Percentiles rank a stretch among this genome's conserved stretches.
Conservation (phyloP, 35 echinoderm and acorn worm species). For the Heliocidaris tuberculata region DNA sequence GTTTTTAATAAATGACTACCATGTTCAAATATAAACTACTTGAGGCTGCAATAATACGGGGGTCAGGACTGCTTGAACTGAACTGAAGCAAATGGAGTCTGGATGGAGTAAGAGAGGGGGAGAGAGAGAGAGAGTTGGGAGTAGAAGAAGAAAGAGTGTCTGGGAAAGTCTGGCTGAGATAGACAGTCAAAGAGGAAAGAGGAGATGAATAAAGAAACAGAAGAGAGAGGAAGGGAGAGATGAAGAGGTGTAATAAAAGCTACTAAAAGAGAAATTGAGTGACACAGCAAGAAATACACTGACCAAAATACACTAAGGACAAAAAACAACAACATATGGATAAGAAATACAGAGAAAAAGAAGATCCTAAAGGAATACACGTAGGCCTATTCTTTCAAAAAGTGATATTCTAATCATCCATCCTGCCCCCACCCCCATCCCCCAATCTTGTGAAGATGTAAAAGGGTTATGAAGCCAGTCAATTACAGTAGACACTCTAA, state of each 20-base stretch:
- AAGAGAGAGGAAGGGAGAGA: no score
- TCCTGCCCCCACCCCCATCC: not conserved
- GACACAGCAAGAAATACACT: no score
- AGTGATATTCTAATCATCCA: no score
- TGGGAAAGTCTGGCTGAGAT: not conserved
- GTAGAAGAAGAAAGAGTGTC: not conserved
- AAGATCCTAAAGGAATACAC: no score
- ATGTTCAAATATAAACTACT: slow-evolving; percentile 19
- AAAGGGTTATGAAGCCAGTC: not conserved
- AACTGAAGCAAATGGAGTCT: not conserved
- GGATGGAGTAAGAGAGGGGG: not conserved
- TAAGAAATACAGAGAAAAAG: no score
- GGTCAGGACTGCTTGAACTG: not conserved
- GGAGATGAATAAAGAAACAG: no score
- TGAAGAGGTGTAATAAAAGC: no score
- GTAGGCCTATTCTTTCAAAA: no score
- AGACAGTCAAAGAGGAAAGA: no score
- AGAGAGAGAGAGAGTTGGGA: not conserved
- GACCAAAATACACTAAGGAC: no score
- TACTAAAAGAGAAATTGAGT: no score
- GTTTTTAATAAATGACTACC: slow-evolving; percentile 11
- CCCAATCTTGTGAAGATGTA: not conserved
- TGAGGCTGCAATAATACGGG: not conserved
- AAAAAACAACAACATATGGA: no score
- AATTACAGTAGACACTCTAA: not conserved